phyloP scores from a whole-genome alignment of 2,113 vertebrate genomes.

The Labrus mixtus region DNA sequence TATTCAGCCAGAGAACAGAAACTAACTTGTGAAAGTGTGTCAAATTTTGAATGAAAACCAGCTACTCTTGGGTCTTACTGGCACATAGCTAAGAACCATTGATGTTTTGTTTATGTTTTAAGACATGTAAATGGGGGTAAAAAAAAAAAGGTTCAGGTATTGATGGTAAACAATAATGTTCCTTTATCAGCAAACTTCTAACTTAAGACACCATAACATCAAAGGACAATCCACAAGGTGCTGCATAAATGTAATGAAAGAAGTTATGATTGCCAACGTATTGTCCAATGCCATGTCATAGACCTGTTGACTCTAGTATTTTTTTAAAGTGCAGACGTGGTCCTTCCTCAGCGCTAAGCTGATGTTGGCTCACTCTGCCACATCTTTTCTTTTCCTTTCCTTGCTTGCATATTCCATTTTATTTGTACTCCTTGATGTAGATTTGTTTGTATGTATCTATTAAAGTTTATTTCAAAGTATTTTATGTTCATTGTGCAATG shows the following conservation, averaged over 20 bases:
- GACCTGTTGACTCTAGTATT: constrained; percentile 58
- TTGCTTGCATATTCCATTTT: constrained; percentile 86
- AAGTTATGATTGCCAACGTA: constrained; percentile 61
- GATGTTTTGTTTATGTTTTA: constrained; percentile 64
- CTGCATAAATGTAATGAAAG: constrained; percentile 66
- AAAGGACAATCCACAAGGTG: constrained; percentile 70
- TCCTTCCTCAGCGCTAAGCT: constrained; percentile 58
- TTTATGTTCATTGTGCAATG: background rate
- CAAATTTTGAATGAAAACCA: constrained; percentile 14
- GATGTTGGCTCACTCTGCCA: constrained; percentile 53
- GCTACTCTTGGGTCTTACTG: constrained; percentile 46
- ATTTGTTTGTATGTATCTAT: constrained; percentile 90
- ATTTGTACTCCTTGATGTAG: constrained; percentile 91
- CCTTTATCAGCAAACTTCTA: constrained; percentile 48
- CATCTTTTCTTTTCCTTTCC: constrained; percentile 59
- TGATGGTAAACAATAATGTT: constrained; percentile 71
- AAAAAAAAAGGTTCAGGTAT: constrained; percentile 52
- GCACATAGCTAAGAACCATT: constrained; percentile 53
- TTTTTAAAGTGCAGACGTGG: constrained; percentile 72
- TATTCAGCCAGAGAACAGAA: constrained; percentile 34
- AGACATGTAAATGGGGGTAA: constrained; percentile 11
- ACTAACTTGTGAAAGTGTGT: constrained; percentile 1
- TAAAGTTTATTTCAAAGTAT: constrained; percentile 91
- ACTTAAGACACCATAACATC: constrained; percentile 46
- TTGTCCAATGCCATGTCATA: constrained; percentile 65